Conservation (phyloP, 2,113 vertebrate species). For the Peromyscus polionotus region DNA sequence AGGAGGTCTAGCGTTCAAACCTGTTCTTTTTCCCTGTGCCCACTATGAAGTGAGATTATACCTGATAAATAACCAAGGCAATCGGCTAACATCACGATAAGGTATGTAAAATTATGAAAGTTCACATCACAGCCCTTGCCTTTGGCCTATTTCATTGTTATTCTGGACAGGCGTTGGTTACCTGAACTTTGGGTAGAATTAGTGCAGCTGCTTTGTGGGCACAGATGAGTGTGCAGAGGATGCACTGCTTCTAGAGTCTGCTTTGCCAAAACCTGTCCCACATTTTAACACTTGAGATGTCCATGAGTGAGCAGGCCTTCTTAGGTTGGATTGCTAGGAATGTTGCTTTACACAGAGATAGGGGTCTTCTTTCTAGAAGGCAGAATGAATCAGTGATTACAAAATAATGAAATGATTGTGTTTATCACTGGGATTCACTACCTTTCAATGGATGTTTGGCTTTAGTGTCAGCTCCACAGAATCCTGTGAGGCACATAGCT, state of each 20-base stretch:
- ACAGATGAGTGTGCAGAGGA: not conserved
- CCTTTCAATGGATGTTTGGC: not conserved
- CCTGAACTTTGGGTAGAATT: not conserved
- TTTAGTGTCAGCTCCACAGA: not conserved
- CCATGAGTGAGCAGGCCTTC: not conserved
- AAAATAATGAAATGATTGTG: not conserved
- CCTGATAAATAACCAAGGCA: not conserved
- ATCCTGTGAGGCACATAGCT: not conserved
- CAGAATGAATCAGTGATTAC: not conserved
- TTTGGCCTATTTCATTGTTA: not conserved
- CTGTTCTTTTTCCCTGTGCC: not conserved
- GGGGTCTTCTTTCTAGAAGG: not conserved
- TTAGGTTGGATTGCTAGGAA: too few relatives aligned
- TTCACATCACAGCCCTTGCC: not conserved
- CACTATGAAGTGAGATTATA: not conserved
- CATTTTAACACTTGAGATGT: not conserved
- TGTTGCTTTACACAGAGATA: not conserved
- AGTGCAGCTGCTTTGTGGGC: not conserved
- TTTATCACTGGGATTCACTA: too few relatives aligned
- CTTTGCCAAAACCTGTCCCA: not conserved
- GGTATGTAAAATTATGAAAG: too few relatives aligned
- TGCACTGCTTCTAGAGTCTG: too few relatives aligned
- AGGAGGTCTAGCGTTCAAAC: not conserved
- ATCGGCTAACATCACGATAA: rapidly evolving
- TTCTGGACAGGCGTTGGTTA: too few relatives aligned